Evolutionary conservation across 2,113 vertebrate genomes (phyloP), one percentile per base, ranked within the genome.

Genomic region (Chlamydotis undulata): DNA sequence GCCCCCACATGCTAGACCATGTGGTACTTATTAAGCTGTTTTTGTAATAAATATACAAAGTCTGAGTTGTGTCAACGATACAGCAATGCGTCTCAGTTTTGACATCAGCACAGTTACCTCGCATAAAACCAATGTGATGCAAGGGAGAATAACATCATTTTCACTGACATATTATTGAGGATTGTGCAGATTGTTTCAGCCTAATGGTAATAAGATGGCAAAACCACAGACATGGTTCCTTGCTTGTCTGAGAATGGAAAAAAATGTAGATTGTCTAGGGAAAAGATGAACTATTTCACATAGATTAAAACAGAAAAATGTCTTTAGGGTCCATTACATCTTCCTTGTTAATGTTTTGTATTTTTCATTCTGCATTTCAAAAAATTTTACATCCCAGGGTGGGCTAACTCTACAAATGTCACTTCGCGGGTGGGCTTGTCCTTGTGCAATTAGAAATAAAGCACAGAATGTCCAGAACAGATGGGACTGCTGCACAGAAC

Each of bases 371-470:
- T 94, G 35, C 52, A 56, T 90, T 84, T 89, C 28, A 59, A 93
- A 97, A 93, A 63, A 81, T 3, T 6, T 69, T n/a, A 65, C 12
- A 12, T 89, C 43, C 17, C 0, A 1, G 33, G 24, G 14, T 57
- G 19, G 61, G 15, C 39, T 89, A 50, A 67, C 12, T 90, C 55
- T 78, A 78, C 52, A 92, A 78, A 89, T 96, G 57, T 89, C 65
- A 90, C 39, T 84, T 94, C 81, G 45, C 1, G 0, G 64, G 69
- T 96, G 26, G 68, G 41, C 56, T 91, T 95, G 31, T 74, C 75
- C 45, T 84, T 77, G 23, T 56, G 55, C 91, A 96, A 84, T 68
- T 60, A 67, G 86, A 91, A 95, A 84, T 78, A 53, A 70, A 87
- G 13, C 24, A 76, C 31, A 69, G 35, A 89, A 57, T 33, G 76